These are phyloP conservation scores for Opisthocomus hoazin DNA, from an alignment of 2,113 vertebrate genomes.

Conservation along the genomic window DNA sequence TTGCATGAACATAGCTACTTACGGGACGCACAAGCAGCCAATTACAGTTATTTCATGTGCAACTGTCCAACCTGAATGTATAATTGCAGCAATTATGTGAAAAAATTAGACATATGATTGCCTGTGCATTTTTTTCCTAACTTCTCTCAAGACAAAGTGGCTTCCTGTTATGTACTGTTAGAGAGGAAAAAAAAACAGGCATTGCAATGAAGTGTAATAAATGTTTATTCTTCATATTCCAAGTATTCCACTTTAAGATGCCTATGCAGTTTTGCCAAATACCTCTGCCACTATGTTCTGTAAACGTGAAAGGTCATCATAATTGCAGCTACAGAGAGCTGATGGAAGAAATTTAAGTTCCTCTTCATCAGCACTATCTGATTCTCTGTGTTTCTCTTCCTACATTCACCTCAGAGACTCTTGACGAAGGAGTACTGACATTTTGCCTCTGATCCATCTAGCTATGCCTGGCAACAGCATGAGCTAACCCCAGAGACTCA, in stretches of 20 bases:
- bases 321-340: background rate
- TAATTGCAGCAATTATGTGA: background rate
- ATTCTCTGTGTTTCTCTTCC: background rate
- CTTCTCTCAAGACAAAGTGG: background rate
- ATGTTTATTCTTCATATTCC: background rate
- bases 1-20: background rate
- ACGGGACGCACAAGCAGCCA: background rate
- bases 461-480: background rate
- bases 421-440: background rate
- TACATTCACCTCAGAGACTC: background rate
- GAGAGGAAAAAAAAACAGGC: background rate
- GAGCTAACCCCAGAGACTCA: background rate
- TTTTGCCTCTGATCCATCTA: background rate
- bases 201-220: background rate
- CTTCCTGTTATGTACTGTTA: background rate
- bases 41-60: background rate
- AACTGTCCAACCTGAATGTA: background rate
- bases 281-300: background rate
- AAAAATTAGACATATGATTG: background rate
- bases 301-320: background rate
- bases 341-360: background rate
- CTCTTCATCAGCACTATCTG: background rate
- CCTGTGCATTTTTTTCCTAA: background rate
- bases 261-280: background rate
- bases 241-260: background rate